Percentiles rank a stretch among this genome's conserved stretches.
These are phyloP conservation scores for Botrylloides violaceus DNA, from an alignment of 23 tunicate species.

Conservation along the genomic window DNA sequence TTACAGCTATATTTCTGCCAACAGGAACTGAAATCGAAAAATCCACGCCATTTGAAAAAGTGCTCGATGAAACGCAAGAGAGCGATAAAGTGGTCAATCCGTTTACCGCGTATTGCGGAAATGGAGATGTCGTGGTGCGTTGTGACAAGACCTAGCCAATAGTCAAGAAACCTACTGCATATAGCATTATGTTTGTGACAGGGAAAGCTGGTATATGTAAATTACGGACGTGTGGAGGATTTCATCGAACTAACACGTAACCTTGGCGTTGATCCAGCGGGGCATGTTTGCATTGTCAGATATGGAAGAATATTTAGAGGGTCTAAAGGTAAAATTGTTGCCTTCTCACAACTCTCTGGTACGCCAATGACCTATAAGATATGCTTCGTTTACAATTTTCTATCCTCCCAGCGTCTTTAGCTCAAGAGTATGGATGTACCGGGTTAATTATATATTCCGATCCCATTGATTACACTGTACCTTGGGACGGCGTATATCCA, in stretches of 20 bases:
- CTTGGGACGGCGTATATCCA: slow-evolving; percentile 75
- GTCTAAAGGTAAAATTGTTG: slow-evolving; percentile 38
- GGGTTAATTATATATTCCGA: slow-evolving; percentile 73
- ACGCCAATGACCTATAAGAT: not conserved
- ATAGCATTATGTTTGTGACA: not conserved
- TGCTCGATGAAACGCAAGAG: slow-evolving; percentile 62
- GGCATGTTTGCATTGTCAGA: slow-evolving; percentile 71
- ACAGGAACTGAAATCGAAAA: slow-evolving; percentile 36
- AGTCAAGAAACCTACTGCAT: not conserved
- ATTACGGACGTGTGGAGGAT: slow-evolving; percentile 68
- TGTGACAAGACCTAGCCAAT: not conserved
- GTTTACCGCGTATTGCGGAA: slow-evolving; percentile 59
- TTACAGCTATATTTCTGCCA: no score
- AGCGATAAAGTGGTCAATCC: slow-evolving; percentile 82
- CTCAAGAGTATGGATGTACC: slow-evolving; percentile 58
- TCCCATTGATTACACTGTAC: slow-evolving; percentile 71
- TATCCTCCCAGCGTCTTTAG: slow-evolving; percentile 36
- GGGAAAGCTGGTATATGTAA: slow-evolving; percentile 77
- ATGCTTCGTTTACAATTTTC: not conserved
- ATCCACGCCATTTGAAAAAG: slow-evolving; percentile 59
- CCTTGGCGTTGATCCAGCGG: slow-evolving; percentile 30
- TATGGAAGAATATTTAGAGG: slow-evolving; percentile 85
- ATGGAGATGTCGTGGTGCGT: slow-evolving; percentile 48
- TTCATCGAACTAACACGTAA: slow-evolving; percentile 48
- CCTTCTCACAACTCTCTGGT: not conserved